Percentiles rank a stretch among this genome's conserved stretches.
Conservation (phyloP, 1,140 invertebrate species). For the Holcopasites calliopsidis region DNA sequence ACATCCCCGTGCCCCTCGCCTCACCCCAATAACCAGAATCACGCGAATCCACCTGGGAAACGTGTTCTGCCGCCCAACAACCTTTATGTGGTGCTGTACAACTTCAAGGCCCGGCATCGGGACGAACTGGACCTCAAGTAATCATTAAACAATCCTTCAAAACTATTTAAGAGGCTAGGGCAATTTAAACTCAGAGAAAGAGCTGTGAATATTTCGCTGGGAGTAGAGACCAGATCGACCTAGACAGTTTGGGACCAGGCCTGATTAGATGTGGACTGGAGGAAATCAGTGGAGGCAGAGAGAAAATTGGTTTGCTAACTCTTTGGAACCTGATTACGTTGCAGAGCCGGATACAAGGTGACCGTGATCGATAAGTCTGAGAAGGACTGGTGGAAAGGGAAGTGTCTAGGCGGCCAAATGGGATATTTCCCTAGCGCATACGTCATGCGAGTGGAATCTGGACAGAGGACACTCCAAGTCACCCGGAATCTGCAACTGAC, state of each 20-base stretch:
- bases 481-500: slow-evolving; percentile 85
- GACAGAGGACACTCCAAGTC: slow-evolving; percentile 93
- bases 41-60: slow-evolving; percentile 74
- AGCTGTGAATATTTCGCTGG: no score
- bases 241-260: not conserved
- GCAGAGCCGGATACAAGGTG: slow-evolving; percentile 94
- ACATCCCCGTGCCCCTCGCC: slow-evolving; percentile 96
- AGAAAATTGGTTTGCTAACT: not conserved
- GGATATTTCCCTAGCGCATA: slow-evolving; percentile 98
- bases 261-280: not conserved
- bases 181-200: no score
- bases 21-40: slow-evolving; percentile 76
- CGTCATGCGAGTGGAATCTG: slow-evolving; percentile 92
- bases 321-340: slow-evolving; percentile 12
- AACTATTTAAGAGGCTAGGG: not conserved
- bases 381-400: slow-evolving; percentile 98
- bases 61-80: slow-evolving; percentile 89
- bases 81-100: slow-evolving; percentile 96
- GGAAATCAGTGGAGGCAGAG: not conserved
- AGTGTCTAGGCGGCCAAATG: slow-evolving; percentile 91
- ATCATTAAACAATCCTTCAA: slow-evolving; percentile 61
- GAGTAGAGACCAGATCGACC: no score
- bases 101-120: slow-evolving; percentile 95
- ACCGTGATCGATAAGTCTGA: slow-evolving; percentile 96
- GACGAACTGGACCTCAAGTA: slow-evolving; percentile 96